Base-by-base conservation (phyloP, 1,140 invertebrate genomes). In the Dolichoris vasculosae region DNA sequence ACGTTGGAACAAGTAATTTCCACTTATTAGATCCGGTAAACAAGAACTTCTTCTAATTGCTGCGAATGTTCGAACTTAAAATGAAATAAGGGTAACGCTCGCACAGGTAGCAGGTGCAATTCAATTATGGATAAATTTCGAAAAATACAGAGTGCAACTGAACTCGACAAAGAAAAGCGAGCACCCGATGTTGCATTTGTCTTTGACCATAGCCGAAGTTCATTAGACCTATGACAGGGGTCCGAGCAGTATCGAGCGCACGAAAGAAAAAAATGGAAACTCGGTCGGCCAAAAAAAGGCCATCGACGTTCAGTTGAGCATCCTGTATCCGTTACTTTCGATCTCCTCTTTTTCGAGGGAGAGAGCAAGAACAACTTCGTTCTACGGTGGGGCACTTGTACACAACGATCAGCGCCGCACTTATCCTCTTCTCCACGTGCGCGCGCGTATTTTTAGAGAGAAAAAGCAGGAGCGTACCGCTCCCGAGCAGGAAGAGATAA, bases 401-500 rank as follows among this genome's bases (percentile, higher is more conserved):
- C 15, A 0, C 67, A 0, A 2, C 67, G 6, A 7, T 13, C n/a
- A 8, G 13, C 8, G 48, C 48, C 48, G 8, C 17, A 8, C 48
- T 17, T 17, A 51, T 8, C 8, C 48, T 17, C n/a, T 11, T n/a
- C 30, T 32, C n/a, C 35, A 32, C 69, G 8, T 23, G 11, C 13
- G 11, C 23, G 26, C 46, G n/a, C 1, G 43, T 32, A 48, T 46
- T 77, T 32, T 77, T 32, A 48, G 75, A 48, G 40, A 77, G 48
- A 17, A 46, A n/a, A 30, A 6, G 48, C 32, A 51, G 32, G 32
- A 73, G 26, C 30, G 63, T n/a, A 64, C 23, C 23, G 30, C 3
- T 8, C 26, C 63, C 13, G 35, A 73, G 69, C 26, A 73, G 69
- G 69, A 43, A 35, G 69, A 73, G 69, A 73, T 73, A 73, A 73